Evolutionary conservation across 2,797 vertebrate genomes (phyloP).

Genomic region (Melanogrammus aeglefinus): DNA sequence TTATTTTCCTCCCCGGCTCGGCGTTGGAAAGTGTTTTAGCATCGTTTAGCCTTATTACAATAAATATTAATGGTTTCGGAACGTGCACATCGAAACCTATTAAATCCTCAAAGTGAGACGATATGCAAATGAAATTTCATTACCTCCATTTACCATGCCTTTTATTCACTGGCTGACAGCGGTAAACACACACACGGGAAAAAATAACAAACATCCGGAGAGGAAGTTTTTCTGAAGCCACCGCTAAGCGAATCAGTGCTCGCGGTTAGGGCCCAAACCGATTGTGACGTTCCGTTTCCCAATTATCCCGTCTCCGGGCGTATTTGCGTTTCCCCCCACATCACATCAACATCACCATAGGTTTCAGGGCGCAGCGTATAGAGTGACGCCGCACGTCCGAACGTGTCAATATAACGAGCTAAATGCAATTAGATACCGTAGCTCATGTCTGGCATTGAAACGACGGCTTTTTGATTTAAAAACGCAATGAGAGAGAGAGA

Average conservation of each 20-base stretch:
- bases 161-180: slow-evolving; percentile 70
- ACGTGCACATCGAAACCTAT: slow-evolving; percentile 55
- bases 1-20: slow-evolving; percentile 30
- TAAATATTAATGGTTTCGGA: slow-evolving; percentile 68
- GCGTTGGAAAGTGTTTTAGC: slow-evolving; percentile 61
- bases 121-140: slow-evolving; percentile 63
- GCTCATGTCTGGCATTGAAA: slow-evolving; percentile 36
- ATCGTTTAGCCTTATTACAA: slow-evolving; percentile 63
- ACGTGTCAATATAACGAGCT: slow-evolving; percentile 30
- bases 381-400: slow-evolving; percentile 47
- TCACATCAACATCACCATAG: slow-evolving; percentile 48
- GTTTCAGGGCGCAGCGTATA: slow-evolving; percentile 38
- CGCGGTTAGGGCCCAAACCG: slow-evolving; percentile 43
- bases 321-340: slow-evolving; percentile 42
- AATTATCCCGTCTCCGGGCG: slow-evolving; percentile 53
- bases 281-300: slow-evolving; percentile 61
- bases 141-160: slow-evolving; percentile 68
- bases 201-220: slow-evolving; percentile 56
- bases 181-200: slow-evolving; percentile 57
- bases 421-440: slow-evolving; percentile 46
- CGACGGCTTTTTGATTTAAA: slow-evolving; percentile 54
- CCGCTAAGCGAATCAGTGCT: not conserved
- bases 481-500: slow-evolving; percentile 38
- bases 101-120: slow-evolving; percentile 67
- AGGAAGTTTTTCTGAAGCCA: slow-evolving; percentile 25